Percentiles rank a stretch among this genome's conserved stretches.
Evolutionary conservation across 2,113 vertebrate species (phyloP).

Genomic region (Poeciliopsis retropinna): DNA sequence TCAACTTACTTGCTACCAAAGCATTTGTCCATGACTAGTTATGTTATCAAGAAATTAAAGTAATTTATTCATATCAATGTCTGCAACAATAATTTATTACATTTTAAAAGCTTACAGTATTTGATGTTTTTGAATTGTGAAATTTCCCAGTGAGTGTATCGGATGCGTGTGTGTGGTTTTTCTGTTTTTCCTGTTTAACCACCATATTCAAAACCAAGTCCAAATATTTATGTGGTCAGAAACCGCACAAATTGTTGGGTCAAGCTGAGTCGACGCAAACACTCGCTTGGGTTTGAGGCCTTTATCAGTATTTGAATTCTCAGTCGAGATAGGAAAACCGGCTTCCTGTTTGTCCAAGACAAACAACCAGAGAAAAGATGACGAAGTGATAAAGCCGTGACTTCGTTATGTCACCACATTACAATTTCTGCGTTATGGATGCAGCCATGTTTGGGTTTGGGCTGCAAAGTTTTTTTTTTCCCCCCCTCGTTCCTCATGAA

Average conservation of each 20-base stretch:
- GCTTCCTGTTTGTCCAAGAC: conserved; percentile 15
- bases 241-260: not conserved
- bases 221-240: not conserved
- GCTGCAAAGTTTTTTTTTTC: not conserved
- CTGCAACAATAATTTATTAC: not conserved
- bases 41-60: not conserved
- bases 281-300: too few species aligned
- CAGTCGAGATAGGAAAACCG: conserved; percentile 1
- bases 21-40: not conserved
- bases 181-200: not conserved
- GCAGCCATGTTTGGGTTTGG: not conserved
- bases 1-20: too few species aligned
- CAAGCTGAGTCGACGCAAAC: not conserved
- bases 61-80: too few species aligned
- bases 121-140: not conserved
- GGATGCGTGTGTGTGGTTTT: not conserved
- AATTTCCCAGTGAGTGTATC: not conserved
- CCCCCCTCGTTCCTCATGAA: not conserved
- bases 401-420: conserved; percentile 10
- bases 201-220: too few species aligned
- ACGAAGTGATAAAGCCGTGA: not conserved
- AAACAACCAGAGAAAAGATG: conserved; percentile 16
- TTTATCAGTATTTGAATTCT: not conserved
- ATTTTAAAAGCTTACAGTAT: not conserved
- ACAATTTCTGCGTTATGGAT: not conserved